Conservation (phyloP, 2,888 invertebrate species). For the Eugnorisma glareosa region DNA sequence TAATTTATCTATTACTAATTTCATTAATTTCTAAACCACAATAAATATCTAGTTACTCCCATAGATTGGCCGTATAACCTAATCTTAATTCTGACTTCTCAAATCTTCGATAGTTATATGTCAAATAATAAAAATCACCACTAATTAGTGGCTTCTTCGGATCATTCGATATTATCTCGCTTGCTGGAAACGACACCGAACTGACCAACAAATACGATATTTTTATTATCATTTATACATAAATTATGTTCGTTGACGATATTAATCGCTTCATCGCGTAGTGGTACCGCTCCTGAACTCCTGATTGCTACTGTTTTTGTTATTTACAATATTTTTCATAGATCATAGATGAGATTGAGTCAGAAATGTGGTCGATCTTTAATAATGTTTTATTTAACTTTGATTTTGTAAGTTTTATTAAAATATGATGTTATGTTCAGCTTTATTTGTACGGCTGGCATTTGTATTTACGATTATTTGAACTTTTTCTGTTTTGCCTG, state of each 20-base stretch:
- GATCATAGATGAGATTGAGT: neutral
- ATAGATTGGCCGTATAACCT: conserved; percentile 19
- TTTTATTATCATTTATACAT: conserved; percentile 17
- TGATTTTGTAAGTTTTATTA: neutral
- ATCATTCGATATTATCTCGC: conserved; percentile 60
- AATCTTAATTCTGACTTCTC: conserved; percentile 37
- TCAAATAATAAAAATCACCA: conserved; percentile 60
- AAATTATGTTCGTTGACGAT: conserved; percentile 30
- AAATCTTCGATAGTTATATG: conserved; percentile 51
- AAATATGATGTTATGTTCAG: neutral
- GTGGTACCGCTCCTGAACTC: conserved; percentile 34
- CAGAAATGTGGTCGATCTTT: neutral
- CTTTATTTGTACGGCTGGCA: no score
- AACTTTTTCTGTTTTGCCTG: neutral
- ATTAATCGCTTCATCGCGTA: conserved; percentile 48
- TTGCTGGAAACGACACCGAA: conserved; percentile 61
- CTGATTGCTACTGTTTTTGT: conserved; percentile 50
- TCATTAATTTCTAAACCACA: neutral
- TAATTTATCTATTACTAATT: neutral
- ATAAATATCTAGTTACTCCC: conserved; percentile 12
- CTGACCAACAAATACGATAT: conserved; percentile 40
- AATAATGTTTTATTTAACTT: neutral
- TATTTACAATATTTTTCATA: conserved; percentile 9
- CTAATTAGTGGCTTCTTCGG: conserved; percentile 60
- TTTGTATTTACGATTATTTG: neutral